Conservation (phyloP, 2,113 vertebrate species). For the Ahaetulla prasina region DNA sequence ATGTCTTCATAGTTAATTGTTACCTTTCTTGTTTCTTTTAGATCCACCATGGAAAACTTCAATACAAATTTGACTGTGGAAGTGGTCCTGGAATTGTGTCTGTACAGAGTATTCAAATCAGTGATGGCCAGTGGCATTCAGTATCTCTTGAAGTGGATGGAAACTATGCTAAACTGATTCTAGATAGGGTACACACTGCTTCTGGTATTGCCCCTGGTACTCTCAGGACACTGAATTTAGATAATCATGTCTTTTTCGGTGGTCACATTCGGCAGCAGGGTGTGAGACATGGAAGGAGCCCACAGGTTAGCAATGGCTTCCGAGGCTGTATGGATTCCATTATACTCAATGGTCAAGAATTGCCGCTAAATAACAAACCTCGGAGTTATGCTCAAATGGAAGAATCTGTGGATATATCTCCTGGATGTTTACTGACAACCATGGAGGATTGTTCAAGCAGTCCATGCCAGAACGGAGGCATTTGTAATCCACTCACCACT, state of each 20-base stretch:
- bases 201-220: conserved; percentile 91
- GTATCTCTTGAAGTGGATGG: conserved; percentile 90
- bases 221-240: conserved; percentile 91
- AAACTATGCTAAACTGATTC: conserved; percentile 88
- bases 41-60: conserved; percentile 91
- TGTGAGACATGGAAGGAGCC: conserved; percentile 73
- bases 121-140: conserved; percentile 91
- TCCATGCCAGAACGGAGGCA: conserved; percentile 89
- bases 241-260: conserved; percentile 87
- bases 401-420: conserved; percentile 84
- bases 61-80: conserved; percentile 97
- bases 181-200: conserved; percentile 89
- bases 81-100: conserved; percentile 93
- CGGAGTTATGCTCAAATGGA: conserved; percentile 81
- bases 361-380: conserved; percentile 82
- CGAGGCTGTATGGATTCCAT: conserved; percentile 91
- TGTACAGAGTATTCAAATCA: conserved; percentile 90
- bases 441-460: conserved; percentile 83
- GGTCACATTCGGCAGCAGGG: conserved; percentile 84
- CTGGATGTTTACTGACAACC: conserved; percentile 77
- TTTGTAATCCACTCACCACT: conserved; percentile 77
- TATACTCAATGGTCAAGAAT: conserved; percentile 85
- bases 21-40: conserved; percentile 50
- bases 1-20: background rate
- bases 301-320: conserved; percentile 83